Evolutionary conservation across 2,797 vertebrate species (phyloP), one percentile per base, ranked within the genome.

Genomic region (Sebastes dallii): DNA sequence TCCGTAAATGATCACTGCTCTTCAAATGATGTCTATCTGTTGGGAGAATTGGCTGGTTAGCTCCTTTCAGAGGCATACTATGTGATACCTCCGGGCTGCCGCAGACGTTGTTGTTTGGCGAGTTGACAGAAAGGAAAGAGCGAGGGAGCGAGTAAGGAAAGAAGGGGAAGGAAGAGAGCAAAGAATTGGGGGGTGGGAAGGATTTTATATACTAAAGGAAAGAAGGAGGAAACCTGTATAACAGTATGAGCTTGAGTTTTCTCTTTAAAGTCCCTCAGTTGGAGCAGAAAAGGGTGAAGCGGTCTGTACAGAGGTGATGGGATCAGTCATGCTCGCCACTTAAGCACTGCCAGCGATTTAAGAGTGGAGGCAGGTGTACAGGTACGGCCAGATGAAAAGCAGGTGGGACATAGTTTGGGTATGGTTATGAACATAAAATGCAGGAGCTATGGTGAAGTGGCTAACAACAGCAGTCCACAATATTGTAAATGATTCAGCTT

Each of bases 271-370:
- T 67, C 66, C n/a, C 39, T 66, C 34, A 67, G 34, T 8, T 58
- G 67, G 13, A 83, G 65, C 70, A 86, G 81, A 87, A 72, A 80
- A 66, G 76, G 76, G 70, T 61, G 5, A 42, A 66, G 71, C 62
- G 2, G 36, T 72, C 64, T 80, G n/a, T 14, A 34, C 14, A 73
- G 66, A 70, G 64, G 56, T 8, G 42, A 46, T 4, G 46, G 58
- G 72, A 46, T 78, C 55, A 85, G 86, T 81, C 83, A 88, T 88
- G 82, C 86, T 71, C 74, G 60, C 70, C 66, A 73, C 79, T 78
- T 54, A 87, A 83, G 82, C 81, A 29, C 60, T 62, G 50, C 66
- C 71, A 77, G 52, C 0, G 6, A 30, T 76, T 71, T 29, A 20
- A 72, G 54, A 72, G 52, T 39, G 32, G 34, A 75, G 56, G 58